Evolutionary conservation across 2,113 vertebrate species (phyloP).

Genomic region (Sceloporus tristichus): DNA sequence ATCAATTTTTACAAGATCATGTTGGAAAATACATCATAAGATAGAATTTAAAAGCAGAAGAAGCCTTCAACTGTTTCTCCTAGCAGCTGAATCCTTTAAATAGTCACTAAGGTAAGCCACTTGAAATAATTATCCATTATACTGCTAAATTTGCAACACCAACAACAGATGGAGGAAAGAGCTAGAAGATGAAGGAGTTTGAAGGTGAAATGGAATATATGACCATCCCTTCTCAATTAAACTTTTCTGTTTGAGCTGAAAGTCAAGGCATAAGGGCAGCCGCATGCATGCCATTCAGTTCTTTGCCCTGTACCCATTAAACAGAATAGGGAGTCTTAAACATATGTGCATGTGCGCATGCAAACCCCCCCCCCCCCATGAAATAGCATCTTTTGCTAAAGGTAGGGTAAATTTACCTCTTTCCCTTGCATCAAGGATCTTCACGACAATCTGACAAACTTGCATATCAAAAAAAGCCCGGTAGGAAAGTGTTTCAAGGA

Average conservation of each 20-base stretch:
- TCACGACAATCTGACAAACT: no score
- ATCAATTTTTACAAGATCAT: constrained; percentile 51
- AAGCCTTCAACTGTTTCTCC: background rate
- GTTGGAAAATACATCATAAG: constrained; percentile 33
- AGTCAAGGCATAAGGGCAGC: background rate
- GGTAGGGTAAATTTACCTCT: no score
- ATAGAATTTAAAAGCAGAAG: background rate
- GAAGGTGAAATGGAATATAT: background rate
- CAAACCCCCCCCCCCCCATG: no score
- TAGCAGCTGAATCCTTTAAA: background rate
- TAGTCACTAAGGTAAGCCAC: background rate
- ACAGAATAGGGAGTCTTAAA: no score
- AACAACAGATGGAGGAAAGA: background rate
- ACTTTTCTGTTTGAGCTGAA: background rate
- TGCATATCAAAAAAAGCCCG: no score
- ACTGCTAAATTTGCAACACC: background rate
- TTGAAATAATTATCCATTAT: constrained; percentile 7
- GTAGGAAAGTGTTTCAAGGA: no score
- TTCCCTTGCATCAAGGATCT: no score
- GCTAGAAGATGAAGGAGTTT: no score
- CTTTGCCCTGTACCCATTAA: background rate
- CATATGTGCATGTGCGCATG: no score
- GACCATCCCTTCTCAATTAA: background rate
- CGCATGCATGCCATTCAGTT: no score
- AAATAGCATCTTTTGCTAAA: no score